Evolutionary conservation across 1,140 invertebrate species (phyloP), one percentile per base, ranked within the genome.

Genomic region (Nautilus pompilius): DNA sequence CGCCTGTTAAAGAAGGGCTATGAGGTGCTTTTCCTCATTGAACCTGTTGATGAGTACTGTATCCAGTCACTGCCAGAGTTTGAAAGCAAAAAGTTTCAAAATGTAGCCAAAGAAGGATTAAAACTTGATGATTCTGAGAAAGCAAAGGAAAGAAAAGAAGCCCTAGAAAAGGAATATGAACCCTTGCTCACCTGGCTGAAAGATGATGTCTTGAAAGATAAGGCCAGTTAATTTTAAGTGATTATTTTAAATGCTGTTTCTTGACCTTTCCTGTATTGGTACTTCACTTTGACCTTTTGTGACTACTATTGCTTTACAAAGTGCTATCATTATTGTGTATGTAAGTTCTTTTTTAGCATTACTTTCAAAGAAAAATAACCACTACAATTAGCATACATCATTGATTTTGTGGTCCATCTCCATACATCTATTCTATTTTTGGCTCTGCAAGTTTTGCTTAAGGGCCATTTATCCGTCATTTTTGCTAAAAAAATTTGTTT

Each of bases 1-100:
- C 84, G 94, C 58, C 85, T 99, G 10, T 82, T 96, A 67, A 91
- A 91, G 79, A 95, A 94, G 76, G 96, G 96, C 13, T 98, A 93
- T 80, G 98, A 99, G 87, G 95, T 99, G 49, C 81, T 99, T 15
- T 99, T 93, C 76, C 84, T 99, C 15, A 90, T 90, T 1, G 98
- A 99, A 83, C 93, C 98, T 58, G 94, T 99, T 36, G 98, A 99
- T 84, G 97, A 99, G 83, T 99, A 99, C 83, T 90, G 92, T 68
- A 93, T 99, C 60, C 95, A 96, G 48, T 90, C 94, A 8, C 83
- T 99, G 73, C 96, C 98, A n/a, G 96, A 99, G 83, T 99, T 96
- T 83, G 96, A 99, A 75, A 93, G 95, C 30, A 98, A 99, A 84
- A 99, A 99, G 82, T 98, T 99, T 90, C 96, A 99, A 84, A 99